A percentile compares a stretch with the other conserved stretches of the same genome.
These are phyloP conservation scores for Bradypus variegatus DNA, from an alignment of 2,797 vertebrate species.

Conservation along the genomic window DNA sequence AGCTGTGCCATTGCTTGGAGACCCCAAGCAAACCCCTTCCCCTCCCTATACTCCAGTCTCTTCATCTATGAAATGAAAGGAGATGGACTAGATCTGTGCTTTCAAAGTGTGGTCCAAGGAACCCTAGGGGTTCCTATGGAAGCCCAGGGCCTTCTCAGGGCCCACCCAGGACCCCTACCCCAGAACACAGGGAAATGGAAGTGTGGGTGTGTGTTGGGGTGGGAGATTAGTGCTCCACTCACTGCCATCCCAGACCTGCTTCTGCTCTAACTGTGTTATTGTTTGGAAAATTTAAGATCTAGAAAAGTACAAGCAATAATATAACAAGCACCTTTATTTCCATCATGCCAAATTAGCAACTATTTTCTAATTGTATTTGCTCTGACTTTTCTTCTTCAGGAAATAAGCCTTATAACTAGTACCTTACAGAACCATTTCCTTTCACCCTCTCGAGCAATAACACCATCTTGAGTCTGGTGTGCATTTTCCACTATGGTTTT, in stretches of 20 bases:
- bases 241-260: no score
- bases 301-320: background rate
- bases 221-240: background rate
- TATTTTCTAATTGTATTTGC: background rate
- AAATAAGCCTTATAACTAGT: background rate
- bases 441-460: background rate
- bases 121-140: accelerated
- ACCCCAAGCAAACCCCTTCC: background rate
- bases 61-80: background rate
- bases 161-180: no score
- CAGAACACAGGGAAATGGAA: background rate
- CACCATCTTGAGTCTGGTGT: accelerated
- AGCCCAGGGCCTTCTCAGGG: background rate
- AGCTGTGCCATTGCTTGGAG: background rate
- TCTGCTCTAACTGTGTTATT: background rate
- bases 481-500: background rate
- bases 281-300: background rate
- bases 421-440: background rate
- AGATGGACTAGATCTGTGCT: background rate
- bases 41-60: background rate
- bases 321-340: background rate
- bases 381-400: background rate
- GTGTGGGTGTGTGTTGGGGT: background rate
- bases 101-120: background rate
- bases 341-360: background rate